Base-by-base conservation (phyloP, 2,888 invertebrate genomes). In the Alviniconcha strummeri region DNA sequence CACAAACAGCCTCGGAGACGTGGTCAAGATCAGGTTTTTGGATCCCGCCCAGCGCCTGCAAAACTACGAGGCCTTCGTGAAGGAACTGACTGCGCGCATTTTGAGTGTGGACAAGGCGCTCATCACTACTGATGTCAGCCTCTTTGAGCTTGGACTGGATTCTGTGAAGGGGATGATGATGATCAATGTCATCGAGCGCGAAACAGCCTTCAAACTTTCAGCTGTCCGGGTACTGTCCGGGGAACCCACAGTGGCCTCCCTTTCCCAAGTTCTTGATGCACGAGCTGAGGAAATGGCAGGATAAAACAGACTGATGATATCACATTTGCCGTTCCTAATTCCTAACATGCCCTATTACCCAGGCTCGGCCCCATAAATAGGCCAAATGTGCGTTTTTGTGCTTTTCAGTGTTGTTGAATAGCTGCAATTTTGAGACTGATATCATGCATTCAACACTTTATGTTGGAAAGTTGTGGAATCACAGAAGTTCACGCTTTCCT, bases 161-260 rank as follows among this genome's bases (percentile, higher is more conserved):
- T 89, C 89, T 6, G 87, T 89, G 84, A 83, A 87, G 54, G 89
- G 87, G 11, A 88, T 88, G 87, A 85, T 86, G 64, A 85, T 85
- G 76, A 85, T 85, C 57, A 86, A 82, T 19, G 79, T 86, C 56
- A 84, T 86, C 9, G 75, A 84, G 56, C 74, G 81, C 52, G 86
- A 86, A 36, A 76, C 81, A 60, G 78, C 81, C 36, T 80, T 76
- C 19, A 75, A 78, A 71, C 36, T 87, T 9, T 64, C 86, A n/a
- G 81, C 82, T 15, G 80, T 83, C 9, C 60, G 64, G 9, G 60
- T 87, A n/a, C 69, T 85, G 69, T 74, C 55, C 9, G 83, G 79
- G 6, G 80, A 85, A 6, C 74, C 84, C 9, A 83, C 83, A 0
- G 84, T 82, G n/a, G 13, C 55, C 6, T 75, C 64, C 7, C 60